Conservation (phyloP, 1,140 invertebrate genomes). For the Hycleus phaleratus region DNA sequence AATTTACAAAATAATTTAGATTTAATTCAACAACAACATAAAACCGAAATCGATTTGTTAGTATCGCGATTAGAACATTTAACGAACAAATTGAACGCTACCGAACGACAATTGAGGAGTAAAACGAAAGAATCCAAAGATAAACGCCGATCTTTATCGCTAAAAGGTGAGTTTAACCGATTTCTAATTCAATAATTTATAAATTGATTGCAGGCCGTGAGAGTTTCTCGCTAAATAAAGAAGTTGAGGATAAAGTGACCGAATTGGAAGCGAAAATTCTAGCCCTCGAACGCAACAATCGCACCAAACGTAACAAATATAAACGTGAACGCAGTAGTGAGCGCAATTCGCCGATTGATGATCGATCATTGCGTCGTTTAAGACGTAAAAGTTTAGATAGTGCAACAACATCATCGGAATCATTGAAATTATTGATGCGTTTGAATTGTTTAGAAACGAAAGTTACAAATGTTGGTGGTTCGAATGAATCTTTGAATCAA, state of each 20-base stretch:
- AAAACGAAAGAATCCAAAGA: constrained; percentile 76
- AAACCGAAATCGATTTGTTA: constrained; percentile 70
- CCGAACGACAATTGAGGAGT: constrained; percentile 74
- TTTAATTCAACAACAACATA: constrained; percentile 57
- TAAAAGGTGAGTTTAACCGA: constrained; percentile 61
- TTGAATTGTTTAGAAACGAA: constrained; percentile 66
- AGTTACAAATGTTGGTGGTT: constrained; percentile 52
- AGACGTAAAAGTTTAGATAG: constrained; percentile 68
- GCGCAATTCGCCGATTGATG: constrained; percentile 41
- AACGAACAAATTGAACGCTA: constrained; percentile 67
- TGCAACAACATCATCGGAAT: constrained; percentile 59
- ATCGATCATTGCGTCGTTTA: constrained; percentile 43
- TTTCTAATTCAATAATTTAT: neutral
- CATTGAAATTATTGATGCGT: constrained; percentile 68
- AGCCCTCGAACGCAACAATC: constrained; percentile 46
- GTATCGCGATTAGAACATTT: constrained; percentile 76
- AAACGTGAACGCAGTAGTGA: constrained; percentile 34
- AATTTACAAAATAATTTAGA: constrained; percentile 65
- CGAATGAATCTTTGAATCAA: constrained; percentile 46
- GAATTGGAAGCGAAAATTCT: constrained; percentile 72
- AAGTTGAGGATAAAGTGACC: constrained; percentile 72
- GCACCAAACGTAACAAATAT: constrained; percentile 23
- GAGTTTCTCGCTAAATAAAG: constrained; percentile 68
- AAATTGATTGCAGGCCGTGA: constrained; percentile 45
- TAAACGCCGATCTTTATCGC: constrained; percentile 67